Evolutionary conservation across 2,113 vertebrate species (phyloP).

Genomic region (Chionomys nivalis): DNA sequence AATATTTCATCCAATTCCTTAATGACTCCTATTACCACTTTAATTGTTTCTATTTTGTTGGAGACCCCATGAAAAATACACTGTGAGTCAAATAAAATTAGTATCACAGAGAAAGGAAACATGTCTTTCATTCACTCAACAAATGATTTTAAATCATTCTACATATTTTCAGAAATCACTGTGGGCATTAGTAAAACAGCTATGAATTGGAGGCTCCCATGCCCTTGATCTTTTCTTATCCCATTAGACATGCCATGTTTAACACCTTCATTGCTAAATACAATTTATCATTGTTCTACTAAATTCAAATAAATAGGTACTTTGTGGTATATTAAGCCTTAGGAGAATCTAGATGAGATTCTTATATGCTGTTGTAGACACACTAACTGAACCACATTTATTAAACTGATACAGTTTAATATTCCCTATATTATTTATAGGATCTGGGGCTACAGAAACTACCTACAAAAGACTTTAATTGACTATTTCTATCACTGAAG

Average conservation of each 20-base stretch:
- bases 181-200: not conserved
- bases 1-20: not conserved
- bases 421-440: not conserved
- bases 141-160: conserved; percentile 1
- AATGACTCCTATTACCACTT: not conserved
- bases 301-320: conserved; percentile 39
- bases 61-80: not conserved
- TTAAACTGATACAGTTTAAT: not conserved
- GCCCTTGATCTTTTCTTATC: not conserved
- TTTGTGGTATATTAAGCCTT: not conserved
- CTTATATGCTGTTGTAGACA: not conserved
- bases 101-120: not conserved
- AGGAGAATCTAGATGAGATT: not conserved
- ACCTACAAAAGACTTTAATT: not conserved
- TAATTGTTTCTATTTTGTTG: not conserved
- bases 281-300: not conserved
- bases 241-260: not conserved
- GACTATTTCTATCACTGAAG: not conserved
- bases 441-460: not conserved
- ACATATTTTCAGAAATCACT: conserved; percentile 21
- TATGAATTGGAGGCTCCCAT: not conserved
- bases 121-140: not conserved
- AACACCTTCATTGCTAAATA: not conserved
- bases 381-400: not conserved
- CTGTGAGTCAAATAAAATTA: not conserved